phyloP scores from a whole-genome alignment of 2,113 vertebrate genomes.

The Zosterops borbonicus region DNA sequence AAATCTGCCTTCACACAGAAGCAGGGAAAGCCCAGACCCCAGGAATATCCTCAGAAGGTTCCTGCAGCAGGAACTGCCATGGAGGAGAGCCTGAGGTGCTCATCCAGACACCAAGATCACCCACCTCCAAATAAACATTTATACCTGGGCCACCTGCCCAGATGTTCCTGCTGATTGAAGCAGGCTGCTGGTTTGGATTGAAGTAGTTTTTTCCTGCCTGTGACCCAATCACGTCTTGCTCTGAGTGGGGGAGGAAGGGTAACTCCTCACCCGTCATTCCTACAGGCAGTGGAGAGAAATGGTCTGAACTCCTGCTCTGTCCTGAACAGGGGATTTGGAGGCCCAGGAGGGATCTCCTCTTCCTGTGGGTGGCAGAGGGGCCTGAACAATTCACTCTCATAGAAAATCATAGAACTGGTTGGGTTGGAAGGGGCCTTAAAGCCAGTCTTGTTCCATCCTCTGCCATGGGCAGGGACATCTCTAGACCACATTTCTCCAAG shows the following conservation, averaged over 20 bases:
- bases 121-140: neutral
- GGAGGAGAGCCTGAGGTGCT: neutral
- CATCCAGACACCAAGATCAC: neutral
- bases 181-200: neutral
- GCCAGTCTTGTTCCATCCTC: neutral
- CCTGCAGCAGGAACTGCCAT: neutral
- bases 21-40: neutral
- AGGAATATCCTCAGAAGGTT: neutral
- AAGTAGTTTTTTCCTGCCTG: neutral
- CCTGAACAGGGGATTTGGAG: neutral
- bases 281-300: neutral
- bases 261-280: neutral
- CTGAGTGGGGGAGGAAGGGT: neutral
- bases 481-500: neutral
- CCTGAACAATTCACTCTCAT: neutral
- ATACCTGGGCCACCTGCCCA: neutral
- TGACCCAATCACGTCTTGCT: neutral
- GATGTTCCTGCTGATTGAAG: neutral
- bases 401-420: neutral
- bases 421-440: neutral
- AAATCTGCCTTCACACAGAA: neutral
- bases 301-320: neutral
- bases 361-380: neutral
- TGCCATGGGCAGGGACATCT: neutral
- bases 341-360: neutral